Conservation (phyloP, 2,797 vertebrate genomes). For the Pyrocephalus nanus region DNA sequence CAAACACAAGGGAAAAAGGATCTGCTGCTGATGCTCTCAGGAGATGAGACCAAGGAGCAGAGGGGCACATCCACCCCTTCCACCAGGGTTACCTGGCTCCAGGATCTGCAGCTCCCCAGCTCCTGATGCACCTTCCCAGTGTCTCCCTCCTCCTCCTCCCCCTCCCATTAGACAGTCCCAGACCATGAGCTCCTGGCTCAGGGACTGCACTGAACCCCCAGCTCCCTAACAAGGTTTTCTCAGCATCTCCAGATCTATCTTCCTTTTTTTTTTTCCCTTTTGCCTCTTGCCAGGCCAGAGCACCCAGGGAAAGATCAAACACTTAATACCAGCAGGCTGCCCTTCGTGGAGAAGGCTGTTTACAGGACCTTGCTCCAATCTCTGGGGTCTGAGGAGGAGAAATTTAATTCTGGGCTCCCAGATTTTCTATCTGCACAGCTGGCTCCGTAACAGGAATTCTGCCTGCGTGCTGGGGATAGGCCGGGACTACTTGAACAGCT, state of each 20-base stretch:
- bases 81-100: background rate
- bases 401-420: conserved; percentile 40
- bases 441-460: conserved; percentile 32
- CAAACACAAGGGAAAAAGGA: background rate
- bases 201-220: background rate
- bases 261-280: too few species aligned
- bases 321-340: background rate
- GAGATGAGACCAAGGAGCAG: background rate
- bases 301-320: background rate
- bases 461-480: conserved; percentile 10
- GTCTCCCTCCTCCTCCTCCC: background rate
- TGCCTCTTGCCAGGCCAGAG: background rate
- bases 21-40: accelerated
- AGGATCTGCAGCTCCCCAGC: background rate
- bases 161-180: background rate
- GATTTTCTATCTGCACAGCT: conserved; percentile 29
- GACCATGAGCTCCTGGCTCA: background rate
- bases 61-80: background rate
- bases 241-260: background rate
- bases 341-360: background rate
- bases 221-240: background rate
- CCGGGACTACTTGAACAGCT: conserved; percentile 50
- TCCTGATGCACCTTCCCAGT: background rate
- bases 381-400: background rate
- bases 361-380: background rate